Evolutionary conservation across 2,113 vertebrate species (phyloP).

Genomic region (Fulmarus glacialis): DNA sequence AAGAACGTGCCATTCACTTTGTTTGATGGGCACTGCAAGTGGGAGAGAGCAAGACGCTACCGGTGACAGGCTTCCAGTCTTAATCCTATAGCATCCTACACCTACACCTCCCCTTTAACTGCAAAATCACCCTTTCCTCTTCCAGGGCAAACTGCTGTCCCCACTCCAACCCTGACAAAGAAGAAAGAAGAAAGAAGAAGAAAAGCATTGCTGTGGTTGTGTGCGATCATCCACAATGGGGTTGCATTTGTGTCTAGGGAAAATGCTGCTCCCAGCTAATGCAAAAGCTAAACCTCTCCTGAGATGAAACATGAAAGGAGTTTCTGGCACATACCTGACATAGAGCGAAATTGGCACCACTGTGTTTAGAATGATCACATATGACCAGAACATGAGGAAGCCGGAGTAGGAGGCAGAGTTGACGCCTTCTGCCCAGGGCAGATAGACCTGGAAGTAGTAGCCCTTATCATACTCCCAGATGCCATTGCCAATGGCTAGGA

Average conservation of each 20-base stretch:
- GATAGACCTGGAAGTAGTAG: slow-evolving; percentile 82
- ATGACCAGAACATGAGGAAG: slow-evolving; percentile 92
- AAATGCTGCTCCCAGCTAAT: background rate
- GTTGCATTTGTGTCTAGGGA: background rate
- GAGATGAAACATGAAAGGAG: background rate
- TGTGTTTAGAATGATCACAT: slow-evolving; percentile 95
- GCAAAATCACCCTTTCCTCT: background rate
- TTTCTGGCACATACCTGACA: slow-evolving; percentile 80
- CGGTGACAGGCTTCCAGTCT: background rate
- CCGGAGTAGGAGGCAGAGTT: slow-evolving; percentile 75
- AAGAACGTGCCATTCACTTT: background rate
- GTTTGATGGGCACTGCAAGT: background rate
- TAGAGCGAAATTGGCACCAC: slow-evolving; percentile 98
- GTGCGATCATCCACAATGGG: fast-evolving
- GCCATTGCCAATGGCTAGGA: slow-evolving; percentile 86
- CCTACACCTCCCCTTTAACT: background rate
- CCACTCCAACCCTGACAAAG: background rate
- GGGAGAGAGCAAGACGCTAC: background rate
- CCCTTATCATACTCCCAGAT: slow-evolving; percentile 87
- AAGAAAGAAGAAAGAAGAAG: background rate
- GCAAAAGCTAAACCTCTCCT: background rate
- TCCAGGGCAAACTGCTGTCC: background rate
- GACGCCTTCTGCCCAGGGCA: slow-evolving; percentile 79
- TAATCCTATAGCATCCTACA: background rate
- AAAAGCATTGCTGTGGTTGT: fast-evolving